Conservation (phyloP, 2,797 vertebrate species). For the Microchirus variegatus region DNA sequence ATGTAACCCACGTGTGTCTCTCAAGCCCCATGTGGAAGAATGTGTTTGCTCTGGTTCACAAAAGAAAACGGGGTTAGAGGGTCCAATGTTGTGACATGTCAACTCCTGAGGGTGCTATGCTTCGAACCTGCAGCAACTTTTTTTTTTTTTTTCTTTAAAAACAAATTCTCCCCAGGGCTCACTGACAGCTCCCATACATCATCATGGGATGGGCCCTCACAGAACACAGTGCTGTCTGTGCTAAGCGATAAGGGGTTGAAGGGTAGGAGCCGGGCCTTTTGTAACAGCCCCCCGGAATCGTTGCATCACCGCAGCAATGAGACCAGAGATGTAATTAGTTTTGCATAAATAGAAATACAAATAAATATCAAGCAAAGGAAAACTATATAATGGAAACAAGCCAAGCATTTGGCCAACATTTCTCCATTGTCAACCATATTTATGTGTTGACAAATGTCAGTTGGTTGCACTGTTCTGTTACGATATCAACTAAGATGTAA, state of each 20-base stretch:
- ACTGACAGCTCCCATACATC: constrained; percentile 73
- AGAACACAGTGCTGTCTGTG: constrained; percentile 56
- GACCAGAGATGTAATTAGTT: constrained; percentile 20
- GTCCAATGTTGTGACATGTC: constrained; percentile 67
- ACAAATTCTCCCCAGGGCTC: constrained; percentile 54
- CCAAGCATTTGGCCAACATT: no score
- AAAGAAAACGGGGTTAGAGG: constrained; percentile 31
- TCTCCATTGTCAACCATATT: not conserved
- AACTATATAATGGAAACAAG: not conserved
- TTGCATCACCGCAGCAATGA: constrained; percentile 17
- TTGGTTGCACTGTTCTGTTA: no score
- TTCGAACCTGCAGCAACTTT: constrained; percentile 57
- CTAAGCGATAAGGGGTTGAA: constrained; percentile 59
- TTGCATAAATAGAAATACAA: constrained; percentile 21
- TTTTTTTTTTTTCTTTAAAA: no score
- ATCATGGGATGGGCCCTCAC: constrained; percentile 52
- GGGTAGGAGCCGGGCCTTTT: constrained; percentile 31
- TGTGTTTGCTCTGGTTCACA: constrained; percentile 19
- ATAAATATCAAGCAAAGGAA: not conserved
- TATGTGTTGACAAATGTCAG: no score
- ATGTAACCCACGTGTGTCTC: constrained; percentile 14
- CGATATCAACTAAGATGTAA: no score
- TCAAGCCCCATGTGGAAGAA: constrained; percentile 11
- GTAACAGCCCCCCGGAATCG: constrained; percentile 36
- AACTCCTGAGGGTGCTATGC: constrained; percentile 58